Evolutionary conservation across 2,797 vertebrate species (phyloP).

Genomic region (Distichodus sexfasciatus): DNA sequence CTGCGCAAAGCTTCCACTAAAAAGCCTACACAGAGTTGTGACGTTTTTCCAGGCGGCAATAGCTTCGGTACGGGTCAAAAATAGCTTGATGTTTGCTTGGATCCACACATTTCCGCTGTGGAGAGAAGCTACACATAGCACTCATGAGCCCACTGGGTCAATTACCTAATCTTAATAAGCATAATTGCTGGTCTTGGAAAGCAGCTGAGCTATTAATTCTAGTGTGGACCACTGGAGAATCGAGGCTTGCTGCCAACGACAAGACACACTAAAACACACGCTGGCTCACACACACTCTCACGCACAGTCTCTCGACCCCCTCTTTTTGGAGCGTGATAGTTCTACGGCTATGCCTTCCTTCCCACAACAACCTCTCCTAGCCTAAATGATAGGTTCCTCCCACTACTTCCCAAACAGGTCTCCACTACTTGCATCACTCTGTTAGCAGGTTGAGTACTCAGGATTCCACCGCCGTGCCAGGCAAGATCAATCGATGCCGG

Average conservation of each 20-base stretch:
- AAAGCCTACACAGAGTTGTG: too few relatives aligned
- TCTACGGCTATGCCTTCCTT: slow-evolving; percentile 29
- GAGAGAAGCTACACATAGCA: slow-evolving; percentile 42
- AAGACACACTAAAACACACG: slow-evolving; percentile 35
- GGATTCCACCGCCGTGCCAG: slow-evolving; percentile 36
- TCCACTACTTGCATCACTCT: slow-evolving; percentile 13
- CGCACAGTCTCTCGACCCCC: slow-evolving; percentile 40
- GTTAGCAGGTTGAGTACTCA: slow-evolving; percentile 26
- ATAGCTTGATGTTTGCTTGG: slow-evolving; percentile 19
- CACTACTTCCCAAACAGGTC: not conserved
- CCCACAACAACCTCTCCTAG: slow-evolving; percentile 16
- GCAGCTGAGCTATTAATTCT: slow-evolving; percentile 59
- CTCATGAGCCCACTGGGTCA: slow-evolving; percentile 51
- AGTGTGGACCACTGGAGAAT: slow-evolving; percentile 50
- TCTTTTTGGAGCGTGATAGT: slow-evolving; percentile 8
- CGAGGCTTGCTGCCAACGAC: slow-evolving; percentile 38
- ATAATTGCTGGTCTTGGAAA: slow-evolving; percentile 54
- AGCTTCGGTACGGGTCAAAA: slow-evolving; percentile 8
- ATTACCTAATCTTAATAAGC: slow-evolving; percentile 59
- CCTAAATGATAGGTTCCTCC: slow-evolving; percentile 39
- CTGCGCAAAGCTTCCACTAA: too few relatives aligned
- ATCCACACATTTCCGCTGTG: slow-evolving; percentile 28
- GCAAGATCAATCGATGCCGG: slow-evolving; percentile 49
- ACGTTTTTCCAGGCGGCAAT: not conserved
- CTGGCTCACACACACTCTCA: slow-evolving; percentile 21